Base-by-base conservation (phyloP, 2,888 invertebrate genomes). In the Lymantria dispar region DNA sequence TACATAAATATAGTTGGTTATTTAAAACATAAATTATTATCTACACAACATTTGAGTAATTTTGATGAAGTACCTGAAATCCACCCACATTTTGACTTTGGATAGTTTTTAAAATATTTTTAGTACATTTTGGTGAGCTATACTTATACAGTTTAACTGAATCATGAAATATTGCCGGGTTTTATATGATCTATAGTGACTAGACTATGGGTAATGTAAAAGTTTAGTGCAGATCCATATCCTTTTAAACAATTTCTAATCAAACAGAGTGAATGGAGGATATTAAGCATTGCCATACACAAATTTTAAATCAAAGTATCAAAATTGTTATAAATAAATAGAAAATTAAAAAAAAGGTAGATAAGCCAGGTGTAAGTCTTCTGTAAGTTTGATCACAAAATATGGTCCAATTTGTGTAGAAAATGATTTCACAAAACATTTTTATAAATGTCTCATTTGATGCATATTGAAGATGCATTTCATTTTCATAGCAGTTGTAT, bases 361-460 rank as follows among this genome's bases (percentile, higher is more conserved):
- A 56, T 73, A 77, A 77, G 77, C 70, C 72, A 64, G 73, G 60
- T 54, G 54, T 75, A 76, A 67, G 66, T 72, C 65, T 63, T 68
- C 69, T 68, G 5, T 65, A 68, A 68, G 47, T 62, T 68, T 56
- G 69, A 71, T 69, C 68, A 75, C 72, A 69, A 67, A 68, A 61
- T 71, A 78, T 73, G 82, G 83, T 81, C 82, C 83, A 82, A 83
- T 79, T 80, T 71, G 76, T 39, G 72, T 74, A 68, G 74, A 73
- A 68, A 62, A 64, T 66, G 60, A 65, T 68, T 74, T 72, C 54
- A 56, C 61, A 60, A n/a, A n/a, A 67, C 13, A n/a, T 38, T 38
- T 38, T 38, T 38, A 38, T 12, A n/a, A 38, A 38, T 11, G 38
- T 38, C 8, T 33, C 37, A 38, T 12, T n/a, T 8, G 7, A 5